Evolutionary conservation across 1,140 invertebrate species (phyloP).

Genomic region (Stegodyphus mimosarum): DNA sequence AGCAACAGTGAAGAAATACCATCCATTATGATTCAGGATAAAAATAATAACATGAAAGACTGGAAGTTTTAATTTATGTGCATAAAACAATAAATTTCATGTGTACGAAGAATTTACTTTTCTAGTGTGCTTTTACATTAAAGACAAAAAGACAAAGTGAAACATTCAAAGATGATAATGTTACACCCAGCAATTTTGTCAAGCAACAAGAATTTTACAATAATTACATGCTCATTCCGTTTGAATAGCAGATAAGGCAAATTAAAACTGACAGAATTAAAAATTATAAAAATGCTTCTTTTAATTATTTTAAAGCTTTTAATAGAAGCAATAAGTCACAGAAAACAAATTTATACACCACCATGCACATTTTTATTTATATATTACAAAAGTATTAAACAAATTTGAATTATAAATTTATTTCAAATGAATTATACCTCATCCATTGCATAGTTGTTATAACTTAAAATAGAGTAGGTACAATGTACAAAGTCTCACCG

Average conservation of each 20-base stretch:
- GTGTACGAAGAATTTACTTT: not conserved
- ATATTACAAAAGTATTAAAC: not conserved
- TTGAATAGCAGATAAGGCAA: not conserved
- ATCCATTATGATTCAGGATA: conserved; percentile 19
- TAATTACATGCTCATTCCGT: not conserved
- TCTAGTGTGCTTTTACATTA: conserved; percentile 31
- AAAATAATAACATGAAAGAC: conserved; percentile 6
- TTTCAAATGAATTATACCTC: conserved; percentile 28
- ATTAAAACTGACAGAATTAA: not conserved
- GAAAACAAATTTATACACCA: not conserved
- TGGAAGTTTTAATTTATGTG: conserved; percentile 9
- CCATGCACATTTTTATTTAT: not conserved
- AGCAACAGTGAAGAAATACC: conserved; percentile 3
- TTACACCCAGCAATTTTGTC: conserved; percentile 31
- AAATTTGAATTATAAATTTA: not conserved
- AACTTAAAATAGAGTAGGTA: conserved; percentile 43
- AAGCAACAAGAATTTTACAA: not conserved
- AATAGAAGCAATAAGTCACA: not conserved
- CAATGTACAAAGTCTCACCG: conserved; percentile 31
- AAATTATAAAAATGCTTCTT: not conserved
- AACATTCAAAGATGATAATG: conserved; percentile 22
- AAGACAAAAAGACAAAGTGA: conserved; percentile 46
- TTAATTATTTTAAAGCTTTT: not conserved
- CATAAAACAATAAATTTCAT: not conserved
- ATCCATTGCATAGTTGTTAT: conserved; percentile 9